Percentiles rank a stretch among this genome's conserved stretches.
Conservation (phyloP, 2,888 invertebrate genomes). For the Hedya salicella region DNA sequence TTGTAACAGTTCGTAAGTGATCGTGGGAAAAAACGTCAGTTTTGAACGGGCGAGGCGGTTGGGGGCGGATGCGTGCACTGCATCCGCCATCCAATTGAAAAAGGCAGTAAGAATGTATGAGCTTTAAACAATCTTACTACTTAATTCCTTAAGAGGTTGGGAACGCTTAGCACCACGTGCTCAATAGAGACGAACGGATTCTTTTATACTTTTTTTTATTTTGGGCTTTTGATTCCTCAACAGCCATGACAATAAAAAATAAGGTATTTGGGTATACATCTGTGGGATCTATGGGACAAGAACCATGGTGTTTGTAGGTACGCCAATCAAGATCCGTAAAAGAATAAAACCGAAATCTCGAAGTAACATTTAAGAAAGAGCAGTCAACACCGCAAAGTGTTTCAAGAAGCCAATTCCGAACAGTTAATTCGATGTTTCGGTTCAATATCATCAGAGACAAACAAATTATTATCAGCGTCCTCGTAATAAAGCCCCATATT, state of each 20-base stretch:
- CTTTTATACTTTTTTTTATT: constrained; percentile 47
- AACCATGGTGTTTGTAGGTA: neutral
- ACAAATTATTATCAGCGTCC: constrained; percentile 77
- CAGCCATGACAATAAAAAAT: constrained; percentile 28
- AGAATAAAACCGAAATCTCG: neutral
- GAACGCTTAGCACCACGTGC: constrained; percentile 71
- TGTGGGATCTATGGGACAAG: constrained; percentile 26
- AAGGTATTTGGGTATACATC: constrained; percentile 30
- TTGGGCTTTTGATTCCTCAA: constrained; percentile 33
- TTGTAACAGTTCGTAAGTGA: constrained; percentile 68
- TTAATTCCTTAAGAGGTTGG: neutral
- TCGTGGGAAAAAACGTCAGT: constrained; percentile 79
- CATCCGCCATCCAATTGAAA: constrained; percentile 3
- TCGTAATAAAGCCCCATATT: constrained; percentile 80
- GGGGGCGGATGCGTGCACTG: constrained; percentile 67
- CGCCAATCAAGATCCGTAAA: neutral
- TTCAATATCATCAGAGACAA: constrained; percentile 61
- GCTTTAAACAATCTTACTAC: neutral
- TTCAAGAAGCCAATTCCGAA: neutral
- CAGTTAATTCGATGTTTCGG: constrained; percentile 41
- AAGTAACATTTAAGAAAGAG: neutral
- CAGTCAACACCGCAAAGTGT: neutral
- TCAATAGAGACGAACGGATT: constrained; percentile 60
- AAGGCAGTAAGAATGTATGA: constrained; percentile 8
- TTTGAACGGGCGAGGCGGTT: constrained; percentile 65